These are phyloP conservation scores for Iselma pallidipennis DNA, from an alignment of 2,888 invertebrate genomes.

Conservation along the genomic window DNA sequence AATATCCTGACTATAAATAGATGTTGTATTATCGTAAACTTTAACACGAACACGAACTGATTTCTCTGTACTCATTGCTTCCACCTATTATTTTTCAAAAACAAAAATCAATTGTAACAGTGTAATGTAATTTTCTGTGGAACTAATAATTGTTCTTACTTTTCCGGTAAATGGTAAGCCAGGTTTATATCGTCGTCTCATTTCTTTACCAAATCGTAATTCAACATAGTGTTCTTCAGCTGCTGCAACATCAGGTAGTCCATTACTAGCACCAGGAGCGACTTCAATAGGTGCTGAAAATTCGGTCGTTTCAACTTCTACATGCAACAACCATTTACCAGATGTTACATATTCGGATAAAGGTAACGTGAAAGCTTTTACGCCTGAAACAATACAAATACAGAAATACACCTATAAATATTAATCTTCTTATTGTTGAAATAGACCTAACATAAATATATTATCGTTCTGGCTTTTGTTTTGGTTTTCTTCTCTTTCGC, in stretches of 20 bases:
- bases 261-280: constrained; percentile 52
- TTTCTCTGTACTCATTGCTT: constrained; percentile 71
- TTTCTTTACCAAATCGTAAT: constrained; percentile 66
- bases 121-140: no score
- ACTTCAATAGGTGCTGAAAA: constrained; percentile 63
- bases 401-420: background rate
- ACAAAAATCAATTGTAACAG: background rate
- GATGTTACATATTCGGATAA: constrained; percentile 62
- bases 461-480: background rate
- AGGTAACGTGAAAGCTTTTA: constrained; percentile 61
- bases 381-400: constrained; percentile 56
- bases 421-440: background rate
- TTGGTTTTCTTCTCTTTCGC: background rate
- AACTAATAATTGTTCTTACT: constrained; percentile 51
- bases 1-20: constrained; percentile 72
- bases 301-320: constrained; percentile 59
- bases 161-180: constrained; percentile 69
- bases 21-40: constrained; percentile 68
- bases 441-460: no score
- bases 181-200: constrained; percentile 68
- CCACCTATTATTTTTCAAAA: constrained; percentile 57
- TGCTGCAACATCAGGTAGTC: constrained; percentile 63
- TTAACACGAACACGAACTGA: constrained; percentile 68
- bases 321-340: constrained; percentile 64
- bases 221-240: constrained; percentile 71